Percentiles rank a stretch among this genome's conserved stretches.
phyloP scores from a whole-genome alignment of 2,888 invertebrate genomes.

The Ariolimax columbianus region DNA sequence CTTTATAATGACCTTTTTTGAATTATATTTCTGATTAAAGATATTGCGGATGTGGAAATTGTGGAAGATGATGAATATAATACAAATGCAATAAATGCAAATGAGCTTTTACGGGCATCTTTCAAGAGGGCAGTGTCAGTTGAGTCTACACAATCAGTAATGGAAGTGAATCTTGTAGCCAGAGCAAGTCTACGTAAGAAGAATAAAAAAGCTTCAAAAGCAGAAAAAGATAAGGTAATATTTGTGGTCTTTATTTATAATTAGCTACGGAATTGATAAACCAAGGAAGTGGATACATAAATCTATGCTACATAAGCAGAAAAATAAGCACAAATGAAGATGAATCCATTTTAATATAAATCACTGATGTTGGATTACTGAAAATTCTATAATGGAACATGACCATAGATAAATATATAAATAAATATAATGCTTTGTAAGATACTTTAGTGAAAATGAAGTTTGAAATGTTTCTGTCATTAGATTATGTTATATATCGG shows the following conservation, averaged over 20 bases:
- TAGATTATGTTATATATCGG: too few relatives aligned
- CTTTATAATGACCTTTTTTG: too few relatives aligned
- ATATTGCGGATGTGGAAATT: slow-evolving; percentile 47
- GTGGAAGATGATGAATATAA: slow-evolving; percentile 42
- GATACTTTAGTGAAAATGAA: background rate
- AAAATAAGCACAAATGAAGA: too few relatives aligned
- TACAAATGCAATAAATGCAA: background rate
- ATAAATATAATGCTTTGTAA: background rate
- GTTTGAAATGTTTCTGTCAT: background rate
- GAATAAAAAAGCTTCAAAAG: background rate
- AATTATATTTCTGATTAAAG: slow-evolving; percentile 2
- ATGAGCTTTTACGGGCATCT: slow-evolving; percentile 31
- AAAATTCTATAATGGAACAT: background rate
- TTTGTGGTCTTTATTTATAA: background rate
- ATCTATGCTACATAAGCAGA: too few relatives aligned
- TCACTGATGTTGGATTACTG: background rate
- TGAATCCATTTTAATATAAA: too few relatives aligned
- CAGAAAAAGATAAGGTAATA: background rate
- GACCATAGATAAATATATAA: background rate
- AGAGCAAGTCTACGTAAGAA: slow-evolving; percentile 13
- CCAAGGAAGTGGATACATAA: too few relatives aligned
- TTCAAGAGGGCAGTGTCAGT: slow-evolving; percentile 36
- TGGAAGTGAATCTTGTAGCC: slow-evolving; percentile 26
- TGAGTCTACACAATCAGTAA: slow-evolving; percentile 14
- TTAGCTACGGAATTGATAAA: too few relatives aligned